Evolutionary conservation across 2,888 invertebrate species (phyloP).

Genomic region (Crioceris asparagi): DNA sequence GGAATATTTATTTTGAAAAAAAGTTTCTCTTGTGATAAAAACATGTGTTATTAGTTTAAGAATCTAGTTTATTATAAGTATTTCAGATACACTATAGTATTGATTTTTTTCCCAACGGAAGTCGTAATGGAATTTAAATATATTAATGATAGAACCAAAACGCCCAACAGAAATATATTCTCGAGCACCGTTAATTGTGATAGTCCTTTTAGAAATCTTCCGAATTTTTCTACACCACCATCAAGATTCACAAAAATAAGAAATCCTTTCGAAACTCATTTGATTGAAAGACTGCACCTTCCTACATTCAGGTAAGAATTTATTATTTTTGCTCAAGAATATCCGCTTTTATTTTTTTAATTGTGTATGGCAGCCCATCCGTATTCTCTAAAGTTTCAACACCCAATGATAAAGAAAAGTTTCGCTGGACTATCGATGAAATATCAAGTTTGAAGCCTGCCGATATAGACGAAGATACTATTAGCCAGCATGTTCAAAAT

Average conservation of each 20-base stretch:
- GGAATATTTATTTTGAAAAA: too few species aligned
- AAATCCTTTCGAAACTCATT: slow-evolving; percentile 58
- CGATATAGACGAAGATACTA: slow-evolving; percentile 53
- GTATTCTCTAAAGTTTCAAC: slow-evolving; percentile 34
- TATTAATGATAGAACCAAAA: slow-evolving; percentile 22
- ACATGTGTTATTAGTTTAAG: too few species aligned
- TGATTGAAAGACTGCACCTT: slow-evolving; percentile 53
- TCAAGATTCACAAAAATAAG: slow-evolving; percentile 46
- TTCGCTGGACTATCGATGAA: slow-evolving; percentile 62
- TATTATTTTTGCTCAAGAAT: neutral
- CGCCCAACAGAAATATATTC: slow-evolving; percentile 23
- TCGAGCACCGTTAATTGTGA: slow-evolving; percentile 23
- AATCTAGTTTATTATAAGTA: too few species aligned
- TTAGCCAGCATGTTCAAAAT: slow-evolving; percentile 48
- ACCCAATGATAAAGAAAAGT: slow-evolving; percentile 39
- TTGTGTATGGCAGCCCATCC: slow-evolving; percentile 31
- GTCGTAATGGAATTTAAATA: slow-evolving; percentile 24
- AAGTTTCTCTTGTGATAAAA: too few species aligned
- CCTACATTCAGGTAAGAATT: slow-evolving; percentile 55
- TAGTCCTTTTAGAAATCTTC: slow-evolving; percentile 35
- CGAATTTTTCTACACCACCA: slow-evolving; percentile 45
- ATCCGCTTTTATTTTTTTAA: neutral
- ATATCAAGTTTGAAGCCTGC: slow-evolving; percentile 55
- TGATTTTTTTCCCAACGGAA: too few species aligned
- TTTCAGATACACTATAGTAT: too few species aligned